These are phyloP conservation scores for Microcebus murinus DNA, from an alignment of 2,113 vertebrate genomes.

Conservation along the genomic window DNA sequence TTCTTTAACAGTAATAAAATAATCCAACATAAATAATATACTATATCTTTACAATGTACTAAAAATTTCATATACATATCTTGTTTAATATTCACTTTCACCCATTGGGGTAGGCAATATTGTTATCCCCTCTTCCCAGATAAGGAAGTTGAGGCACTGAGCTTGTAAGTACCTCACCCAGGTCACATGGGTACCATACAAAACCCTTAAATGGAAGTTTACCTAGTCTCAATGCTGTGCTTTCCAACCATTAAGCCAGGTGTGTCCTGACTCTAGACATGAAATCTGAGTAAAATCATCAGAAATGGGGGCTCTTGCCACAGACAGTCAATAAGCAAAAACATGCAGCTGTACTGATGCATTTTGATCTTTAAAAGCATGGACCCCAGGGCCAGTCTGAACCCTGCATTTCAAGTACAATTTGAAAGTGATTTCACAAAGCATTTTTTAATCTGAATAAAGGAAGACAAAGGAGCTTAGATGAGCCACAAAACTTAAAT, in stretches of 20 bases:
- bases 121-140: not conserved
- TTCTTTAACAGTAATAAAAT: not conserved
- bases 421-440: constrained; percentile 30
- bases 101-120: not conserved
- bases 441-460: constrained; percentile 8
- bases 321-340: not conserved
- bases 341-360: not conserved
- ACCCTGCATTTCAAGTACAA: not conserved
- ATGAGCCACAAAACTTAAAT: constrained; percentile 27
- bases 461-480: constrained; percentile 3
- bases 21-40: not conserved
- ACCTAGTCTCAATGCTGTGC: not conserved
- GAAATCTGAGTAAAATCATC: not conserved
- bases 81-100: not conserved
- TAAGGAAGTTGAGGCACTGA: not conserved
- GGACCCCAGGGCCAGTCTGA: not conserved
- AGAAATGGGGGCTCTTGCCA: not conserved
- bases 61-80: not conserved
- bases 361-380: constrained; percentile 23
- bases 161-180: not conserved
- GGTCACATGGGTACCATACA: not conserved
- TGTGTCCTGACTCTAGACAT: not conserved
- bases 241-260: not conserved
- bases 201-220: not conserved
- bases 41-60: not conserved